Conservation (phyloP, 1,140 invertebrate species). For the Drosophila nigromelanica region DNA sequence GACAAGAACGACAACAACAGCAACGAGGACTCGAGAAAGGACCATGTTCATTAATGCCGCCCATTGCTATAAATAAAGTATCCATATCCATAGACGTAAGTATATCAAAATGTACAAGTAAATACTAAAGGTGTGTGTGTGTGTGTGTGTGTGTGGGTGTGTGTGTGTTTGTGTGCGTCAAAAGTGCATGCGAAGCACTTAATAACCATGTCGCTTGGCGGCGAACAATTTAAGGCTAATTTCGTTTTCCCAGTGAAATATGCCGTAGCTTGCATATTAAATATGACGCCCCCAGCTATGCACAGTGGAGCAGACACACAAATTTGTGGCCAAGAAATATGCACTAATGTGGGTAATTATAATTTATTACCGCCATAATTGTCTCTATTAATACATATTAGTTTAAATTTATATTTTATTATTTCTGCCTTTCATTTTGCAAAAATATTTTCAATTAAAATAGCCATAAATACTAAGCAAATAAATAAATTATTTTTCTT, state of each 20-base stretch:
- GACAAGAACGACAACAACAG: slow-evolving; percentile 26
- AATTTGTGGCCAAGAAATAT: not conserved
- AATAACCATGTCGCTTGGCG: slow-evolving; percentile 60
- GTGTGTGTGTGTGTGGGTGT: slow-evolving; percentile 3
- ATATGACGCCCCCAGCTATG: slow-evolving; percentile 27
- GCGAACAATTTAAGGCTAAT: slow-evolving; percentile 72
- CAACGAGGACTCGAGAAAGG: slow-evolving; percentile 27
- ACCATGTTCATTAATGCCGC: slow-evolving; percentile 45
- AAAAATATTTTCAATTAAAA: no score
- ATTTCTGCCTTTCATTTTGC: no score
- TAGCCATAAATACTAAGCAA: no score
- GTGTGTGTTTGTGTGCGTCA: slow-evolving; percentile 20
- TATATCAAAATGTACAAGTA: slow-evolving; percentile 27
- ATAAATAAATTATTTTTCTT: no score
- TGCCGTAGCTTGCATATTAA: slow-evolving; percentile 67
- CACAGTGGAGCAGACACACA: slow-evolving; percentile 36
- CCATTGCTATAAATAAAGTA: slow-evolving; percentile 54
- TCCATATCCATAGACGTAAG: slow-evolving; percentile 39
- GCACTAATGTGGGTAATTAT: not conserved
- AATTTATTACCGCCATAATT: not conserved
- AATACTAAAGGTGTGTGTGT: slow-evolving; percentile 1
- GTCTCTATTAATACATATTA: no score
- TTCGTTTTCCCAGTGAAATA: slow-evolving; percentile 68
- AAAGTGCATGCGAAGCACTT: slow-evolving; percentile 54
- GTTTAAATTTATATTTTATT: no score